Conservation (phyloP, 2,888 invertebrate genomes). For the Caenorhabditis becei region DNA sequence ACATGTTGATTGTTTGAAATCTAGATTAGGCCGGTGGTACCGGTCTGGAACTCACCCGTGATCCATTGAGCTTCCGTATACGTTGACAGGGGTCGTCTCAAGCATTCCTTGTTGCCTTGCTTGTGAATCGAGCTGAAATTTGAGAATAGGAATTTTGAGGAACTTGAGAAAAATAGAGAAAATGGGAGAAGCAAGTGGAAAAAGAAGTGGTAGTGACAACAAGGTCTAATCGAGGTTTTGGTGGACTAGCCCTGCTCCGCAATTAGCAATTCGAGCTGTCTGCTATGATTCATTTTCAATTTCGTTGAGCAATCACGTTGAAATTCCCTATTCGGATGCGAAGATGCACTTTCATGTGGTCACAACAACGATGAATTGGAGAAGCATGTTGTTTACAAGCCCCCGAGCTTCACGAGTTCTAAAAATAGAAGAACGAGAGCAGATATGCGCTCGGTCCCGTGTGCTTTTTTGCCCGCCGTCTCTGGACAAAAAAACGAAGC, state of each 20-base stretch:
- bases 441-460: slow-evolving; percentile 48
- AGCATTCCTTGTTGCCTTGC: slow-evolving; percentile 57
- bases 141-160: not conserved
- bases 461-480: slow-evolving; percentile 29
- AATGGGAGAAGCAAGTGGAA: too few relatives aligned
- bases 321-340: not conserved
- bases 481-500: not conserved
- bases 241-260: too few relatives aligned
- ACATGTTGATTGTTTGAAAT: slow-evolving; percentile 39
- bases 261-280: not conserved
- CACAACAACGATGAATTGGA: slow-evolving; percentile 45
- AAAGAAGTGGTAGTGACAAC: not conserved
- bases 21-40: slow-evolving; percentile 27
- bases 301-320: slow-evolving; percentile 29
- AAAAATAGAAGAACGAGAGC: slow-evolving; percentile 56
- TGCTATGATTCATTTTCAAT: not conserved
- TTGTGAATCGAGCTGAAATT: slow-evolving; percentile 40
- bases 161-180: not conserved
- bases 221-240: not conserved
- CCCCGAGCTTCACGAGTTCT: slow-evolving; percentile 23
- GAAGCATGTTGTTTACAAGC: slow-evolving; percentile 55
- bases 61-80: slow-evolving; percentile 65
- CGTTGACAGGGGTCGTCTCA: slow-evolving; percentile 62
- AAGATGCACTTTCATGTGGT: slow-evolving; percentile 40
- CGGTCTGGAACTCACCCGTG: slow-evolving; percentile 51